Percentiles rank a stretch among this genome's conserved stretches.
phyloP scores from a whole-genome alignment of 2,888 invertebrate species.

The Steinernema carpocapsae region DNA sequence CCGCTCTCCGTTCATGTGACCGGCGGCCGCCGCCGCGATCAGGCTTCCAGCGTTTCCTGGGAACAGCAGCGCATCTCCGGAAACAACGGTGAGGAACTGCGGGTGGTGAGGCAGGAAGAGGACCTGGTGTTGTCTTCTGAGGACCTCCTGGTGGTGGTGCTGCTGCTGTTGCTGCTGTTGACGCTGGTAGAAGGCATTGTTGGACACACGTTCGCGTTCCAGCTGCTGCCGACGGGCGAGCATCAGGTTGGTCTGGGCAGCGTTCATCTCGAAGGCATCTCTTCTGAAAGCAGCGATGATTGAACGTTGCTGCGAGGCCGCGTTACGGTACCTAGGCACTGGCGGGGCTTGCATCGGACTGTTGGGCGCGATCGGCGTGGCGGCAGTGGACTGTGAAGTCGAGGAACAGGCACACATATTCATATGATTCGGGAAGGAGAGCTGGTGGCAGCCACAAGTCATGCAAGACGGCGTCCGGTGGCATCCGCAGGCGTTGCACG shows the following conservation, averaged over 20 bases:
- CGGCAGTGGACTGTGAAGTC: slow-evolving; percentile 10
- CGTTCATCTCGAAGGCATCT: slow-evolving; percentile 21
- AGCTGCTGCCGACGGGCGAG: not conserved
- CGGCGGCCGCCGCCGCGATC: slow-evolving; percentile 30
- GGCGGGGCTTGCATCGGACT: slow-evolving; percentile 14
- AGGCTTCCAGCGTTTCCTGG: slow-evolving; percentile 1
- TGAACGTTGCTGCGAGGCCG: not conserved
- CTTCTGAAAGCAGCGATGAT: slow-evolving; percentile 4
- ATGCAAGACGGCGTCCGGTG: slow-evolving; percentile 29
- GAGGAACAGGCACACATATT: slow-evolving; percentile 22
- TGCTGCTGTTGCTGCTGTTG: not conserved
- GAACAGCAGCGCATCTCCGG: slow-evolving; percentile 7
- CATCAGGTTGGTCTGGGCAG: not conserved
- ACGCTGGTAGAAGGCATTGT: slow-evolving; percentile 32
- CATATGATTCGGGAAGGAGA: slow-evolving; percentile 5
- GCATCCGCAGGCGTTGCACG: slow-evolving; percentile 29
- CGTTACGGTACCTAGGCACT: slow-evolving; percentile 3
- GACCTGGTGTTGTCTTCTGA: slow-evolving; percentile 21
- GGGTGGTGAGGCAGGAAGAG: slow-evolving; percentile 16
- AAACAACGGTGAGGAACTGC: slow-evolving; percentile 20
- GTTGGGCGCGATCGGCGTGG: slow-evolving; percentile 17
- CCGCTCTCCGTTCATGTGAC: slow-evolving; percentile 42
- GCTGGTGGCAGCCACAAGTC: slow-evolving; percentile 13
- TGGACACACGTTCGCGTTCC: slow-evolving; percentile 10
- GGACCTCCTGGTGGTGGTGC: not conserved